Evolutionary conservation across 2,113 vertebrate species (phyloP).

Genomic region (Phasianus colchicus): DNA sequence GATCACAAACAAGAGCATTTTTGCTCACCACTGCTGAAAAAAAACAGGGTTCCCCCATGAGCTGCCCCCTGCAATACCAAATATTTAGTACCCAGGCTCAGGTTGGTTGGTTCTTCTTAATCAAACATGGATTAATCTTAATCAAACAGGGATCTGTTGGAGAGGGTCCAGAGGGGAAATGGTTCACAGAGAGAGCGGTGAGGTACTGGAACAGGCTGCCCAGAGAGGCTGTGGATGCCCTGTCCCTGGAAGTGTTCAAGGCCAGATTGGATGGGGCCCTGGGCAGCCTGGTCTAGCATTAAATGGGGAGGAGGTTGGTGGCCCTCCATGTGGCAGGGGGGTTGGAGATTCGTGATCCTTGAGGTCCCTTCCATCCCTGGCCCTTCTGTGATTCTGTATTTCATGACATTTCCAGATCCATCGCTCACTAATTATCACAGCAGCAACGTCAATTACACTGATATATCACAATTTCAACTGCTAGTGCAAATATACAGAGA

Average conservation of each 20-base stretch:
- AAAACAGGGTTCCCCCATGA: neutral
- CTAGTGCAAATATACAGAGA: neutral
- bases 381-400: neutral
- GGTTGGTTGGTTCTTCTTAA: neutral
- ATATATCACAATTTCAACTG: neutral
- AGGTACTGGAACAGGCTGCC: no score
- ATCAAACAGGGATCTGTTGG: no score
- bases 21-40: neutral
- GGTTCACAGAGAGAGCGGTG: no score
- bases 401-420: neutral
- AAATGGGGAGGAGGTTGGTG: no score
- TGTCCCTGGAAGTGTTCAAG: no score
- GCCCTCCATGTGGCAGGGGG: no score
- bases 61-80: neutral
- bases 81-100: neutral
- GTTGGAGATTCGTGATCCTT: no score
- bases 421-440: neutral
- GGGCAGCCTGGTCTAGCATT: no score
- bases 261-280: no score
- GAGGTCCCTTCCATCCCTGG: no score
- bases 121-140: fast-evolving
- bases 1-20: neutral
- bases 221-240: no score
- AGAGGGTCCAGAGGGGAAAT: no score
- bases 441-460: neutral